These are phyloP conservation scores for Aselliscus stoliczkanus DNA, from an alignment of 2,797 vertebrate species.

Conservation along the genomic window DNA sequence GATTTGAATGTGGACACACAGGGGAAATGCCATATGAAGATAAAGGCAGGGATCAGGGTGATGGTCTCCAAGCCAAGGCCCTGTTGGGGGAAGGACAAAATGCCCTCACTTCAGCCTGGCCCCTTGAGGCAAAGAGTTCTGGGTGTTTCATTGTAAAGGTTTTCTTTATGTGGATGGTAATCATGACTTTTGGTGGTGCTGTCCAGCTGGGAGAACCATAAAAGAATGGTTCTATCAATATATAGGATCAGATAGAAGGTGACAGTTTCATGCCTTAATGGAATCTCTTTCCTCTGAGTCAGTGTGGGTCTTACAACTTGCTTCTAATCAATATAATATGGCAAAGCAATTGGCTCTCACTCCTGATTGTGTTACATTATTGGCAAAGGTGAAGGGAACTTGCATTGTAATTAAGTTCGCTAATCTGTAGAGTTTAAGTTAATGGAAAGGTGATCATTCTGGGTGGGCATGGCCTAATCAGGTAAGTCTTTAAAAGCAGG, in stretches of 20 bases:
- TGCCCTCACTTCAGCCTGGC: no score
- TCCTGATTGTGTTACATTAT: accelerated
- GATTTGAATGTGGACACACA: neutral
- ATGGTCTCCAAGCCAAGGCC: no score
- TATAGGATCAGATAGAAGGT: accelerated
- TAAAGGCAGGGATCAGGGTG: neutral
- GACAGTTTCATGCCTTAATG: accelerated
- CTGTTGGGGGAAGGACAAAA: accelerated
- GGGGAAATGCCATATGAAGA: neutral
- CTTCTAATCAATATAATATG: neutral
- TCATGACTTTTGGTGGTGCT: no score
- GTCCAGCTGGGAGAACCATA: accelerated
- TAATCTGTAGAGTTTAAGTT: neutral
- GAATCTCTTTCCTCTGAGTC: neutral
- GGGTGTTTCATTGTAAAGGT: neutral
- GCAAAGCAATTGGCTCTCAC: accelerated
- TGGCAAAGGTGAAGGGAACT: neutral
- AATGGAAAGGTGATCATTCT: neutral
- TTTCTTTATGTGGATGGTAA: accelerated
- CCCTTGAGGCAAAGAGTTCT: neutral
- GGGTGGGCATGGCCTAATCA: no score
- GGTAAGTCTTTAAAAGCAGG: no score
- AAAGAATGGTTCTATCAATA: neutral
- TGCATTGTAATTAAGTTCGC: neutral
- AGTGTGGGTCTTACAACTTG: accelerated